Evolutionary conservation across 1,140 invertebrate species (phyloP), one percentile per base, ranked within the genome.

Genomic region (Ruditapes philippinarum): DNA sequence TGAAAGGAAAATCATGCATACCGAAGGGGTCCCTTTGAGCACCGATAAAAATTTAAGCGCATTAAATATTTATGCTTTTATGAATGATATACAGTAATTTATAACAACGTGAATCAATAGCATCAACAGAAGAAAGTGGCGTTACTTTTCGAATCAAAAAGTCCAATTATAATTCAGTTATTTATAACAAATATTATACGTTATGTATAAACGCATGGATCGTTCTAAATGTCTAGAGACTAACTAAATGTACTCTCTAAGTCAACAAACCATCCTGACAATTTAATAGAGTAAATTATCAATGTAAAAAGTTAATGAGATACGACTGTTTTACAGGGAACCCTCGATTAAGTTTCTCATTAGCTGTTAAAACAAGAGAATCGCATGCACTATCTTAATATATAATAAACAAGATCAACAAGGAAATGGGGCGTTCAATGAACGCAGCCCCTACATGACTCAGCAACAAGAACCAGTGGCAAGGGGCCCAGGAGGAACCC

Each of bases 1-100:
- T 70, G 65, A 70, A 70, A 70, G 38, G 65, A 70, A 70, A 40
- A 70, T 19, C 33, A 70, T 70, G 65, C 65, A 70, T 70, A n/a
- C 65, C 65, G 38, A 11, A n/a, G 22, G 38, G 38, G 36, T 17
- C 38, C 7, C 19, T 38, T 40, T 31, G 38, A 14, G 4, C 14
- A 22, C 14, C 28, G 65, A 70, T 70, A 28, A 70, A 70, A 70
- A 57, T 9, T n/a, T 7, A 62, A 5, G 3, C 25, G 25, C 5
- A 28, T 62, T 62, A 62, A 62, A 62, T 62, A 62, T 62, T 62
- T 25, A 62, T 62, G 57, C 28, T 28, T 62, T 28, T 62, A 62
- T 62, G 28, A 62, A 62, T 62, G 57, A 62, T 62, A 62, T 62
- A 28, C 57, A 62, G 28, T 4, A 62, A 28, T 62, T 28, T 62